Conservation (phyloP, 2,888 invertebrate genomes). For the Zygogramma bicolorata region DNA sequence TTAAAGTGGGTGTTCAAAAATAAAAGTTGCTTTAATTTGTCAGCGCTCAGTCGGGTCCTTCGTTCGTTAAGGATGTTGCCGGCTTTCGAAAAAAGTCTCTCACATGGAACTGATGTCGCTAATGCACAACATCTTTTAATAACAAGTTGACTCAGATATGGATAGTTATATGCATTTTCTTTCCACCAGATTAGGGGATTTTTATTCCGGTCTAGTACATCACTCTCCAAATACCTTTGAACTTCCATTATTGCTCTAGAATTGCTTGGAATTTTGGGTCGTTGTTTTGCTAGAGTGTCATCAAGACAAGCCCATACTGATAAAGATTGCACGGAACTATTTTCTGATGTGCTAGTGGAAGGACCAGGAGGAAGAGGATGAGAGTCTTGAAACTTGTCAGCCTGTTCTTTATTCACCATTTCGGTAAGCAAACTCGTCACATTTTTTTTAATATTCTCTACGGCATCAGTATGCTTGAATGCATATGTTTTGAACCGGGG, state of each 20-base stretch:
- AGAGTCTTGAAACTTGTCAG: background rate
- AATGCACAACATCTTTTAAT: conserved; percentile 28
- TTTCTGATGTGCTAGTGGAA: background rate
- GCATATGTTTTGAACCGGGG: conserved; percentile 33
- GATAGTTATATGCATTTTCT: conserved; percentile 26
- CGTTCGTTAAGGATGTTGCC: conserved; percentile 24
- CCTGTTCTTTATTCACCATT: background rate
- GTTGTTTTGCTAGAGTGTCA: background rate
- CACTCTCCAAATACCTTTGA: conserved; percentile 34
- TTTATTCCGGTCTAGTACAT: conserved; percentile 18
- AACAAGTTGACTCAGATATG: conserved; percentile 29
- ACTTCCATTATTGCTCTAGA: conserved; percentile 34
- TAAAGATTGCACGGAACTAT: too few relatives aligned
- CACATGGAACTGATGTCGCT: conserved; percentile 40
- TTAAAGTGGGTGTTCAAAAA: too few relatives aligned
- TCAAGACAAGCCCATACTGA: too few relatives aligned
- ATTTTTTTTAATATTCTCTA: conserved; percentile 15
- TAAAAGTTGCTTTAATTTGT: background rate
- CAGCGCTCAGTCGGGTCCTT: conserved; percentile 5
- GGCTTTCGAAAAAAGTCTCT: conserved; percentile 38
- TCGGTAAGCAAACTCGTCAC: conserved; percentile 10
- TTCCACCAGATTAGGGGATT: conserved; percentile 34
- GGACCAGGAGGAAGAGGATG: background rate
- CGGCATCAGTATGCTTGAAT: conserved; percentile 25
- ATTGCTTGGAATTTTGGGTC: background rate